Evolutionary conservation across 2,113 vertebrate genomes (phyloP).

Genomic region (Axis porcinus): DNA sequence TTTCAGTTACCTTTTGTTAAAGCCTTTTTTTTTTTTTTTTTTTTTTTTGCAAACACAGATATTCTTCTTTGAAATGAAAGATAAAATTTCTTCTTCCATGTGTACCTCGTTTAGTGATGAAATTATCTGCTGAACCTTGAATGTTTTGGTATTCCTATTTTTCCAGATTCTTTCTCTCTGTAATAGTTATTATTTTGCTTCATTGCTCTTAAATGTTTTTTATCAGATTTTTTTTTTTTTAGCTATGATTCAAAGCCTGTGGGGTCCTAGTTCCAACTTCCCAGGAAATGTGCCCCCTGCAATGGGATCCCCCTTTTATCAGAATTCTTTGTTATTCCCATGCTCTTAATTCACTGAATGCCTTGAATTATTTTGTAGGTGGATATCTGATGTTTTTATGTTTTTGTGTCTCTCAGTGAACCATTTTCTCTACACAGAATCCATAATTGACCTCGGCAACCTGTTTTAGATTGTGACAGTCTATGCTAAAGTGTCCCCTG

Average conservation of each 20-base stretch:
- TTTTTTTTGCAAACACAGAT: not conserved
- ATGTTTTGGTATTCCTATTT: not conserved
- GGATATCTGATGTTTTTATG: not conserved
- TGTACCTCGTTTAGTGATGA: not conserved
- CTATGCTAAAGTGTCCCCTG: not conserved
- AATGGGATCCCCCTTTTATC: not conserved
- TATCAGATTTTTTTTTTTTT: not conserved
- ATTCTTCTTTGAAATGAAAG: not conserved
- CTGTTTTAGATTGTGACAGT: not conserved
- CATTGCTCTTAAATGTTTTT: not conserved
- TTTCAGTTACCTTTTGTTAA: slow-evolving; percentile 13
- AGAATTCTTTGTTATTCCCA: not conserved
- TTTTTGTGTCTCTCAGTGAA: not conserved
- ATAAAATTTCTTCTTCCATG: not conserved
- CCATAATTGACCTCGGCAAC: not conserved
- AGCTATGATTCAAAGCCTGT: not conserved
- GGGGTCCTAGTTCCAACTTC: not conserved
- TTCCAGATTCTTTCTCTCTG: not conserved
- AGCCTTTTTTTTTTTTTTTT: not conserved
- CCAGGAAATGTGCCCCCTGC: not conserved
- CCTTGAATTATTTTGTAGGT: not conserved
- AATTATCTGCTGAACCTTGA: not conserved
- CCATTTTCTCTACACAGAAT: not conserved
- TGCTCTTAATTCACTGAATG: not conserved
- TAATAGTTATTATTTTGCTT: not conserved